Evolutionary conservation across 2,888 invertebrate species (phyloP).

Genomic region (Drosophila atroscutellata): DNA sequence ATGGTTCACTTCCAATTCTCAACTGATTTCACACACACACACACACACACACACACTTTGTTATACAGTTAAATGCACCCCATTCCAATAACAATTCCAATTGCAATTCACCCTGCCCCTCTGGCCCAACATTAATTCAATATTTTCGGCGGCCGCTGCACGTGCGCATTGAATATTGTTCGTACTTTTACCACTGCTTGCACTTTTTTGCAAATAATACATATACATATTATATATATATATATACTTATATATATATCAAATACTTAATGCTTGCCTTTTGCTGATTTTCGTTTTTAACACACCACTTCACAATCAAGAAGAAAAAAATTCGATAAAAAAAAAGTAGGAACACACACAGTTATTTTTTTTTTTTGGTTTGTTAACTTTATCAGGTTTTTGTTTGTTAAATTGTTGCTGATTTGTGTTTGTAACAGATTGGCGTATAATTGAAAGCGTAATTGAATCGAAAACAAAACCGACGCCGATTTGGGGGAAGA

Average conservation of each 20-base stretch:
- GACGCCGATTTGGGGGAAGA: background rate
- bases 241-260: background rate
- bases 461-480: background rate
- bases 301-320: slow-evolving; percentile 25
- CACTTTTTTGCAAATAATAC: slow-evolving; percentile 11
- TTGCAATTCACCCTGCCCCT: background rate
- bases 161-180: slow-evolving; percentile 52
- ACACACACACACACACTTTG: background rate
- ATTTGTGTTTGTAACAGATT: slow-evolving; percentile 1
- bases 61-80: background rate
- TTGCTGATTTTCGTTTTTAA: slow-evolving; percentile 20
- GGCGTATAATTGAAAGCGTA: slow-evolving; percentile 6
- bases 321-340: slow-evolving; percentile 11
- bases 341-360: slow-evolving; percentile 5
- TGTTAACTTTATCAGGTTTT: slow-evolving; percentile 1
- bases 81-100: slow-evolving; percentile 1
- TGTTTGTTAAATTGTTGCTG: slow-evolving; percentile 4
- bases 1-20: slow-evolving; percentile 12
- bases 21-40: background rate
- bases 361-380: slow-evolving; percentile 1
- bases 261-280: slow-evolving; percentile 40
- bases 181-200: slow-evolving; percentile 18
- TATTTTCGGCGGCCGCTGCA: slow-evolving; percentile 47
- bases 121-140: slow-evolving; percentile 5
- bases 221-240: background rate